Base-by-base conservation (phyloP, 2,888 invertebrate genomes). In the Lithophane ornitopus region DNA sequence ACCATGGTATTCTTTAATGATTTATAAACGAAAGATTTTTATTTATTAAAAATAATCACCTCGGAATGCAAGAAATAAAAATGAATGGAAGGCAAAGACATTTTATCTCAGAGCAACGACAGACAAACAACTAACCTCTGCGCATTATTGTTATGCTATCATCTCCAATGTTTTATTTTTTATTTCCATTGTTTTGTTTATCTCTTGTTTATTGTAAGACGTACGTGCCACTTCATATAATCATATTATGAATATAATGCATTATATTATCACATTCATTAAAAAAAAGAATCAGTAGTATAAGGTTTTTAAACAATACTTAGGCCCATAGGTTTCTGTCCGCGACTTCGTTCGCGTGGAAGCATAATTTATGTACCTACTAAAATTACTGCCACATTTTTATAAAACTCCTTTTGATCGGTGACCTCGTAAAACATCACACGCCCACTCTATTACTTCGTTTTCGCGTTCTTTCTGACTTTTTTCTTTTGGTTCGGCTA, bases 151-250 rank as follows among this genome's bases (percentile, higher is more conserved):
- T 56, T 22, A 69, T 46, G 58, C 61, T 85, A 62, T 71, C 41
- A 61, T 65, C 34, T 61, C 19, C 41, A 61, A 71, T 82, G 71
- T 76, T 76, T 76, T 66, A 6, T 70, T 74, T 74, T 68, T 70
- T 52, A 56, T 67, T 67, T 41, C 12, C 39, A 56, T 76, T 85
- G 70, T 76, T 76, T 41, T 72, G 46, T 70, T 81, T 76, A 76
- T 73, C 72, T 63, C 44, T 70, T 67, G 85, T 82, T 81, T 85
- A 73, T 66, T 76, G 63, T 77, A 28, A 65, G 72, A 63, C 59
- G 70, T 82, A 76, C 82, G 85, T 77, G 77, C 41, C 69, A 19
- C 19, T 58, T 56, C n/a, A n/a, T 69, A 44, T 70, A 26, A 70
- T 54, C 16, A 4, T 76, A 39, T 49, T 83, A 66, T 34, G 39